Conservation (phyloP, 1,140 invertebrate genomes). For the Listronotus oregonensis region DNA sequence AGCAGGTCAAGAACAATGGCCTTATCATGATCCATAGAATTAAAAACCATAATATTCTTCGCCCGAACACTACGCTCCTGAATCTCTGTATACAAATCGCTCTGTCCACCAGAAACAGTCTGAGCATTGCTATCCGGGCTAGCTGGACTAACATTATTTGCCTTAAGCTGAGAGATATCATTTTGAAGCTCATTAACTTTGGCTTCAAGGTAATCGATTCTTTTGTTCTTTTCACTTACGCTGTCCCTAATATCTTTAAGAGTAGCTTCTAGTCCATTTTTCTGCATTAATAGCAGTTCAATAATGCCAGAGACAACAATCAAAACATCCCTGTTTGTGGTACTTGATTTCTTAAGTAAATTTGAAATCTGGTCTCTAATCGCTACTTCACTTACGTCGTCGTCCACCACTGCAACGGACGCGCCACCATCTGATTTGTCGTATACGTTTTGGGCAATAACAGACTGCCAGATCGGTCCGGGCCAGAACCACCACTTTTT, state of each 20-base stretch:
- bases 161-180: neutral
- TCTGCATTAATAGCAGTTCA: neutral
- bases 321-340: neutral
- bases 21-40: neutral
- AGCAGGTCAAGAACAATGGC: too few species aligned
- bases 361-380: neutral
- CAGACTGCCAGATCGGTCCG: neutral
- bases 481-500: neutral
- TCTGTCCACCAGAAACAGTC: neutral
- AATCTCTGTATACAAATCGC: neutral
- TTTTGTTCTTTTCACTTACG: neutral
- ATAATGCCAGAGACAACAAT: neutral
- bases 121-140: neutral
- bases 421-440: too few species aligned
- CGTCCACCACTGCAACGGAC: too few species aligned
- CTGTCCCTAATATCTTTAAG: neutral
- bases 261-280: neutral
- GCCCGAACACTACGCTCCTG: neutral
- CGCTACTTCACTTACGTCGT: too few species aligned
- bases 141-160: neutral
- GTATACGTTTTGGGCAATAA: neutral
- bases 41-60: conserved; percentile 3
- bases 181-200: neutral
- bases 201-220: neutral
- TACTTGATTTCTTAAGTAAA: neutral